Conservation (phyloP, 2,113 vertebrate genomes). For the Syngnathus scovelli region DNA sequence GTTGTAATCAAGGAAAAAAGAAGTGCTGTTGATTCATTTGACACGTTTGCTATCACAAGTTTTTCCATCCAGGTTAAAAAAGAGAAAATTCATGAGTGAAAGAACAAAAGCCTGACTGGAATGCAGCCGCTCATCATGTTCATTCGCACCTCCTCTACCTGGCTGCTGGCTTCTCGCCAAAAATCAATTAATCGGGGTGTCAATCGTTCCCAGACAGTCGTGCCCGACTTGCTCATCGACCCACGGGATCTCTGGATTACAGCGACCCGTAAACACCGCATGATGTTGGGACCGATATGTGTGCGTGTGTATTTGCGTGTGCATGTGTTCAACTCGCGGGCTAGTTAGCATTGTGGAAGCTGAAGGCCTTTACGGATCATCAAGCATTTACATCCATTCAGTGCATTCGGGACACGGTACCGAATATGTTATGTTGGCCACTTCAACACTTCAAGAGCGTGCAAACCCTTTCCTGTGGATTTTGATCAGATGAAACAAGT, state of each 20-base stretch:
- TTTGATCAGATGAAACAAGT: background rate
- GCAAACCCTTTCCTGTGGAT: background rate
- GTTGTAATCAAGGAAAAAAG: background rate
- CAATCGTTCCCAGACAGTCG: slow-evolving; percentile 1
- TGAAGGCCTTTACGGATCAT: slow-evolving; percentile 1
- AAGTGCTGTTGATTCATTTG: background rate
- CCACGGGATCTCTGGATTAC: slow-evolving; percentile 4
- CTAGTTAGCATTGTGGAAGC: background rate
- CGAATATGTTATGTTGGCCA: background rate
- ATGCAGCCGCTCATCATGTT: background rate
- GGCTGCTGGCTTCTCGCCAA: slow-evolving; percentile 1
- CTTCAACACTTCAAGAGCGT: slow-evolving; percentile 7
- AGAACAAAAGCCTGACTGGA: background rate
- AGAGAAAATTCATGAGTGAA: background rate
- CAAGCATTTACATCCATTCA: background rate
- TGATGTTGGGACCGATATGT: background rate
- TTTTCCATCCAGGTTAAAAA: background rate
- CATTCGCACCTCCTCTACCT: background rate
- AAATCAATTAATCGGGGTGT: slow-evolving; percentile 7
- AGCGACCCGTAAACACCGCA: slow-evolving; percentile 7
- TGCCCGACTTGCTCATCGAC: slow-evolving; percentile 9
- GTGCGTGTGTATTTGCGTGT: background rate
- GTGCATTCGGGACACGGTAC: background rate
- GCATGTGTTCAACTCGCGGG: background rate
- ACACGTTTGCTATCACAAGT: background rate